Conservation (phyloP, 2,113 vertebrate genomes). For the Anser brachyrhynchus region DNA sequence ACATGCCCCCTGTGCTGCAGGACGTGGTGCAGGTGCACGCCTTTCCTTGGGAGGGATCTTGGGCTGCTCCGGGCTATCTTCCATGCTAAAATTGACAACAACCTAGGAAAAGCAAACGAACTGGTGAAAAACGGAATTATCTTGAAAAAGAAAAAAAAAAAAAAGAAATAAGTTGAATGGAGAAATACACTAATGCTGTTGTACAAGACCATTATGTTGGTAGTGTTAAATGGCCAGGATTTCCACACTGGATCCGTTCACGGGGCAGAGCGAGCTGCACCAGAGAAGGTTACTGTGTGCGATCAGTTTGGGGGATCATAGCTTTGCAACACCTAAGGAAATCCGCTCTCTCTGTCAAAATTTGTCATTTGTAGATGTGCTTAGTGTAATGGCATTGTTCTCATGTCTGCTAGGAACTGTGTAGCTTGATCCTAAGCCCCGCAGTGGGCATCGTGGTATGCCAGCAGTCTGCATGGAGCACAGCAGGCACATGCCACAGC, state of each 20-base stretch:
- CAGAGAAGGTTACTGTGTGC: not conserved
- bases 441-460: not conserved
- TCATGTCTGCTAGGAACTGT: not conserved
- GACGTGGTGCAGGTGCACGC: not conserved
- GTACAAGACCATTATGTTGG: not conserved
- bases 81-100: rapidly evolving
- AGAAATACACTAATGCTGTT: not conserved
- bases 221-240: not conserved
- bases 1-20: not conserved
- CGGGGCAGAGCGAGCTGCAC: not conserved
- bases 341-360: not conserved
- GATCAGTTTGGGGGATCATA: rapidly evolving
- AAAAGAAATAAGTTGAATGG: not conserved
- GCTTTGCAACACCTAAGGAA: not conserved
- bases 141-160: not conserved
- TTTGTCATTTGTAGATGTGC: not conserved
- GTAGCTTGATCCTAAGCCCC: not conserved
- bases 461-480: no score
- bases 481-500: not conserved
- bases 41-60: not conserved
- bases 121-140: not conserved
- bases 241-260: not conserved
- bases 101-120: not conserved
- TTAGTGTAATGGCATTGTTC: not conserved
- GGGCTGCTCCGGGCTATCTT: not conserved